A percentile compares a stretch with the other conserved stretches of the same genome.
Conservation (phyloP, 2,888 invertebrate species). For the Ectropis crepuscularia region DNA sequence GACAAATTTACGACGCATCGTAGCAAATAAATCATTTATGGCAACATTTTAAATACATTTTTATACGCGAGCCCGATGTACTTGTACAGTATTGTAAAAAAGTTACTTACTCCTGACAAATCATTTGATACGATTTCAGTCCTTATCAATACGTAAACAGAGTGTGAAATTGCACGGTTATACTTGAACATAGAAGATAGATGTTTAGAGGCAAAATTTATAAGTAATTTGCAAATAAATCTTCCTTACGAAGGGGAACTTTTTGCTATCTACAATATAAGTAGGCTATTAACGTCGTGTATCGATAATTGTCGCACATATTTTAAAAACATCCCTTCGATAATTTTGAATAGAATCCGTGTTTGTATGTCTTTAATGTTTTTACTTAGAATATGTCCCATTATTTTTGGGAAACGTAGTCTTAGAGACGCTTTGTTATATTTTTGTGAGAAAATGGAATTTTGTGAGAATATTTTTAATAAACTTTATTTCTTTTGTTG, state of each 20-base stretch:
- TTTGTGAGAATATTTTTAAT: slow-evolving; percentile 63
- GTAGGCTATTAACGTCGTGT: slow-evolving; percentile 82
- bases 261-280: slow-evolving; percentile 77
- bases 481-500: slow-evolving; percentile 66
- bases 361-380: slow-evolving; percentile 31
- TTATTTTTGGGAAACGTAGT: slow-evolving; percentile 53
- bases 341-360: slow-evolving; percentile 45
- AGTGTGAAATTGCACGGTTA: slow-evolving; percentile 32
- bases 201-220: slow-evolving; percentile 63
- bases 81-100: slow-evolving; percentile 46
- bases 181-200: slow-evolving; percentile 59
- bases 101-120: slow-evolving; percentile 36
- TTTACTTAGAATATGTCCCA: slow-evolving; percentile 45
- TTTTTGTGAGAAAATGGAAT: slow-evolving; percentile 36
- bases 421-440: slow-evolving; percentile 13
- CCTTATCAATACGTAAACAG: slow-evolving; percentile 15
- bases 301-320: slow-evolving; percentile 85
- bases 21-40: slow-evolving; percentile 78
- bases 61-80: slow-evolving; percentile 80
- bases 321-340: slow-evolving; percentile 73
- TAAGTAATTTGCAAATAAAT: slow-evolving; percentile 85
- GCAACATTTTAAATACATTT: slow-evolving; percentile 84
- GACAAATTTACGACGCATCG: slow-evolving; percentile 82
- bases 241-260: slow-evolving; percentile 71
- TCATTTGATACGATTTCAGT: slow-evolving; percentile 15